A percentile compares a stretch with the other conserved stretches of the same genome.
phyloP scores from a whole-genome alignment of 2,797 vertebrate species.

The Gorsachius magnificus region DNA sequence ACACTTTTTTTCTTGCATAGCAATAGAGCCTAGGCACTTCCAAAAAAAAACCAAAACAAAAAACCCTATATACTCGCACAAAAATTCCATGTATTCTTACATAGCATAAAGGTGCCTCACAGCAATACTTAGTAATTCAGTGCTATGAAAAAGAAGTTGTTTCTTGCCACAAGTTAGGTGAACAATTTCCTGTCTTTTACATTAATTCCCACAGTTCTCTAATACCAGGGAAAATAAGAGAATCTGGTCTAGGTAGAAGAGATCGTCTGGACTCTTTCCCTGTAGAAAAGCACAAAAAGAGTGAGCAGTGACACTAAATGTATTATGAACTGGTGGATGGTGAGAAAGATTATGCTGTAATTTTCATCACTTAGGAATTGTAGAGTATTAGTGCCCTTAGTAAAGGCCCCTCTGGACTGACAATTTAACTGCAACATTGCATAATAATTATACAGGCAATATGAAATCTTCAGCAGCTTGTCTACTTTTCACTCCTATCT shows the following conservation, averaged over 20 bases:
- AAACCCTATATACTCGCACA: background rate
- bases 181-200: background rate
- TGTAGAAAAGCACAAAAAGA: background rate
- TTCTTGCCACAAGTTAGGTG: background rate
- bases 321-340: background rate
- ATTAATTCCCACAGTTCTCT: background rate
- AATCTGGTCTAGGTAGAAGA: background rate
- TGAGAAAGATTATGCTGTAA: background rate
- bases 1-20: background rate
- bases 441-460: slow-evolving; percentile 29
- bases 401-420: background rate
- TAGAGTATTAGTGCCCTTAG: background rate
- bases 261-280: background rate
- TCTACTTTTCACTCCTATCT: slow-evolving; percentile 28
- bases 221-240: background rate
- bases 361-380: slow-evolving; percentile 34
- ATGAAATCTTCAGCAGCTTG: slow-evolving; percentile 48
- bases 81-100: background rate
- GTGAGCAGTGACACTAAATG: background rate
- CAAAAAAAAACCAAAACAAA: background rate
- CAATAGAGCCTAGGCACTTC: background rate
- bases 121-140: background rate
- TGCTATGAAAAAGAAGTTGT: background rate
- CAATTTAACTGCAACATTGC: slow-evolving; percentile 2
- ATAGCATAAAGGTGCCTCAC: background rate